phyloP scores from a whole-genome alignment of 2,113 vertebrate species.

The Polypterus senegalus region DNA sequence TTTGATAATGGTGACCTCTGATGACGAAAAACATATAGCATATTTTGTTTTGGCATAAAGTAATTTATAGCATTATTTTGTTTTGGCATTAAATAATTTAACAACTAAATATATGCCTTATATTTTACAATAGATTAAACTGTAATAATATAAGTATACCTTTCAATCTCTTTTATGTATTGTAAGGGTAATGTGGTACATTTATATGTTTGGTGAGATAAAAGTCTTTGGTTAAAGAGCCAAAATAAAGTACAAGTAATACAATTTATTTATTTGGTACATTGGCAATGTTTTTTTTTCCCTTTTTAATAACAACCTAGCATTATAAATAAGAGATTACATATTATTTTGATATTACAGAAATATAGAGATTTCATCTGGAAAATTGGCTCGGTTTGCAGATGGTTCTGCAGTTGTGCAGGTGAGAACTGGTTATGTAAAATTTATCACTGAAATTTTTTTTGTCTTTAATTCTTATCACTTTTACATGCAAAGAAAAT shows the following conservation, averaged over 20 bases:
- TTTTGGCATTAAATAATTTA: too few relatives aligned
- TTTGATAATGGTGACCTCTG: too few relatives aligned
- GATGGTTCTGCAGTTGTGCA: constrained; percentile 86
- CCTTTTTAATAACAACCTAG: constrained; percentile 1
- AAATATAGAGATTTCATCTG: constrained; percentile 80
- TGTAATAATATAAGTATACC: too few relatives aligned
- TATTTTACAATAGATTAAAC: too few relatives aligned
- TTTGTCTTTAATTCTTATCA: constrained; percentile 7
- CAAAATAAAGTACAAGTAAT: neutral
- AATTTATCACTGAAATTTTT: neutral
- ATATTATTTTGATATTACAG: constrained; percentile 34
- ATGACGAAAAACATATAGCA: too few relatives aligned
- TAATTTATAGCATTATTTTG: too few relatives aligned
- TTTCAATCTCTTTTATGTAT: neutral
- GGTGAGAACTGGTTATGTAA: constrained; percentile 42
- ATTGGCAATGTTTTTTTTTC: constrained; percentile 1
- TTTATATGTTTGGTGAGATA: neutral
- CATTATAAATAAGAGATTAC: too few relatives aligned
- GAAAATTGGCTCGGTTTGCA: constrained; percentile 83
- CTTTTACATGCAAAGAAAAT: neutral
- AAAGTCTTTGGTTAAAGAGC: neutral
- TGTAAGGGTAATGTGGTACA: neutral
- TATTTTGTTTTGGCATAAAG: too few relatives aligned
- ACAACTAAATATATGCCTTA: too few relatives aligned
- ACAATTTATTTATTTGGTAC: constrained; percentile 14